phyloP scores from a whole-genome alignment of 2,888 invertebrate genomes.

The Trissolcus japonicus region DNA sequence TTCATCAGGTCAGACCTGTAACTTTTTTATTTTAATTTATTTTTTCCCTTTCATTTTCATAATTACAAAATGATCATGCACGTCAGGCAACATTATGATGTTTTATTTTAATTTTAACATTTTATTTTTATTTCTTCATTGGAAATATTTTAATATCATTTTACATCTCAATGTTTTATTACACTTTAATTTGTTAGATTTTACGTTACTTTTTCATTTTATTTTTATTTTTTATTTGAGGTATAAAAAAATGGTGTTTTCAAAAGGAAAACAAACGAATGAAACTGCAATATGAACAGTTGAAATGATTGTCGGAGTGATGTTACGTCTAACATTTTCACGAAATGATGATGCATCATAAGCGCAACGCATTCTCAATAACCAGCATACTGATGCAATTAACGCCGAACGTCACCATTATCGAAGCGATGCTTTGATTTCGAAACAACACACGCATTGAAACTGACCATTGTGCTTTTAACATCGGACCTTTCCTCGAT shows the following conservation, averaged over 20 bases:
- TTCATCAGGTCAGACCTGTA: too few relatives aligned
- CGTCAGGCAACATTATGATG: too few relatives aligned
- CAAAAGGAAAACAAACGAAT: background rate
- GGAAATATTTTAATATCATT: too few relatives aligned
- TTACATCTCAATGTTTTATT: too few relatives aligned
- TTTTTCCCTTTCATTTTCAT: too few relatives aligned
- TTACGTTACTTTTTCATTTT: too few relatives aligned
- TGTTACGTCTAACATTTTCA: constrained; percentile 32
- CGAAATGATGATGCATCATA: constrained; percentile 32
- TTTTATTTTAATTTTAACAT: too few relatives aligned
- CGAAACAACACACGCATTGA: constrained; percentile 60
- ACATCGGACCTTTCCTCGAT: constrained; percentile 59
- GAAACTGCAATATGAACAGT: background rate
- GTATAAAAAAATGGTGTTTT: background rate
- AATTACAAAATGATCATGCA: too few relatives aligned
- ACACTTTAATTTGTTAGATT: too few relatives aligned
- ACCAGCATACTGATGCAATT: constrained; percentile 67
- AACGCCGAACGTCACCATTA: constrained; percentile 69
- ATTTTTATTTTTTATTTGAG: too few relatives aligned
- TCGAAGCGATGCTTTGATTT: constrained; percentile 64
- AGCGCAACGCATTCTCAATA: constrained; percentile 62
- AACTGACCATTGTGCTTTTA: constrained; percentile 63
- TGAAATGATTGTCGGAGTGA: background rate
- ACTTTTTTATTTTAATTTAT: too few relatives aligned
- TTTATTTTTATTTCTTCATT: too few relatives aligned